Evolutionary conservation across 2,113 vertebrate genomes (phyloP).

Genomic region (Upupa epops): DNA sequence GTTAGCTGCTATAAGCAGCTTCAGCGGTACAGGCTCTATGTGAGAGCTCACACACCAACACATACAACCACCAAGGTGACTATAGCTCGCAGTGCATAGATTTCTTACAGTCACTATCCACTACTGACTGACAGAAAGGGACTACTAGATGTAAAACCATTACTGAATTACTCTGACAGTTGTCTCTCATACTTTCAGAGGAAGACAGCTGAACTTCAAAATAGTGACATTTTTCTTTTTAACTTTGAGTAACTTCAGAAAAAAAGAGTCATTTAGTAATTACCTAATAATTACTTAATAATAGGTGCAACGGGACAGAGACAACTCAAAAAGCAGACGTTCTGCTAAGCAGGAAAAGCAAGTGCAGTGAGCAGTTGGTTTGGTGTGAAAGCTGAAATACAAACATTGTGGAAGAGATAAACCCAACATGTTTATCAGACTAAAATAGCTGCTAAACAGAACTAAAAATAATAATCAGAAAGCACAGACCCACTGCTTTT

Average conservation of each 20-base stretch:
- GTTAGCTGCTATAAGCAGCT: conserved; percentile 23
- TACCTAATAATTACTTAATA: too few species aligned
- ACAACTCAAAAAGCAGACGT: neutral
- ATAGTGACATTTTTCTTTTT: neutral
- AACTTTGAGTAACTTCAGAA: neutral
- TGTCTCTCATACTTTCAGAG: neutral
- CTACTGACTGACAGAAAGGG: neutral
- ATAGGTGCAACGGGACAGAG: neutral
- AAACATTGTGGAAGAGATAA: conserved; percentile 54
- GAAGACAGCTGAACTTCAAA: neutral
- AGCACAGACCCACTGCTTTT: neutral
- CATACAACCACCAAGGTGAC: neutral
- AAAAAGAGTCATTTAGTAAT: too few species aligned
- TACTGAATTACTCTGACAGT: neutral
- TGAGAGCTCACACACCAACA: neutral
- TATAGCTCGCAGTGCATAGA: neutral
- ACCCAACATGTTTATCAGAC: conserved; percentile 21
- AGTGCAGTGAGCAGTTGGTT: conserved; percentile 42
- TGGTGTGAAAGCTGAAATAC: conserved; percentile 50
- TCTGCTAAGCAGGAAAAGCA: neutral
- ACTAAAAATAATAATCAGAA: conserved; percentile 53
- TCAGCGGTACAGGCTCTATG: neutral
- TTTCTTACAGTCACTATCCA: neutral
- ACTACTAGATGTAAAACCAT: neutral
- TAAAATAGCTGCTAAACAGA: conserved; percentile 44